Evolutionary conservation across 1,140 invertebrate genomes (phyloP).

Genomic region (Apis laboriosa): DNA sequence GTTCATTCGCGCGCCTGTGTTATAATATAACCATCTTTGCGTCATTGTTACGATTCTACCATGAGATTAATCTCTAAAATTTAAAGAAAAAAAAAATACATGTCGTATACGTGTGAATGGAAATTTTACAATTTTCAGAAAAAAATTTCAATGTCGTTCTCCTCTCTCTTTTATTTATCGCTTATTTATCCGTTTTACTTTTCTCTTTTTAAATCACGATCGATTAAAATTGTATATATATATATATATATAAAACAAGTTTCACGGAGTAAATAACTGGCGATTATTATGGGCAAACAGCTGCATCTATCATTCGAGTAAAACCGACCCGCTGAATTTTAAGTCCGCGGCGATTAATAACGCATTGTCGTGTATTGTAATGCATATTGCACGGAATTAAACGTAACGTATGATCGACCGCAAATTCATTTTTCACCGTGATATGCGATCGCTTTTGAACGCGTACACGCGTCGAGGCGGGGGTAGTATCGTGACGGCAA

Average conservation of each 20-base stretch:
- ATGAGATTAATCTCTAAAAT: no score
- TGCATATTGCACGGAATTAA: conserved; percentile 2
- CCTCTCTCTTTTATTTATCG: neutral
- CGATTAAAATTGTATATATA: neutral
- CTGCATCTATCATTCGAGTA: neutral
- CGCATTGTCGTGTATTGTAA: conserved; percentile 18
- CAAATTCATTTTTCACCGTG: conserved; percentile 36
- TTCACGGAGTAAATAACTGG: neutral
- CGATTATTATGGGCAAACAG: neutral
- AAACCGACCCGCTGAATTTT: neutral
- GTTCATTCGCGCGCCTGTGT: no score
- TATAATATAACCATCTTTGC: no score
- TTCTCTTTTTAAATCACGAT: neutral
- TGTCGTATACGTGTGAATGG: neutral
- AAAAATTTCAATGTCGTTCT: neutral
- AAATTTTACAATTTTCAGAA: neutral
- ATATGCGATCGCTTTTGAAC: conserved; percentile 1
- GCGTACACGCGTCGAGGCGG: neutral
- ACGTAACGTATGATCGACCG: conserved; percentile 30
- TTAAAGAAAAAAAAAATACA: no score
- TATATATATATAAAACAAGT: neutral
- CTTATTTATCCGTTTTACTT: no score
- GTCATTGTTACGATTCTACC: no score
- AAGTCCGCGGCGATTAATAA: conserved; percentile 26
- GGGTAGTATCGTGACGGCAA: conserved; percentile 6